A percentile compares a stretch with the other conserved stretches of the same genome.
These are phyloP conservation scores for Fregetta grallaria DNA, from an alignment of 2,113 vertebrate genomes.

Conservation along the genomic window DNA sequence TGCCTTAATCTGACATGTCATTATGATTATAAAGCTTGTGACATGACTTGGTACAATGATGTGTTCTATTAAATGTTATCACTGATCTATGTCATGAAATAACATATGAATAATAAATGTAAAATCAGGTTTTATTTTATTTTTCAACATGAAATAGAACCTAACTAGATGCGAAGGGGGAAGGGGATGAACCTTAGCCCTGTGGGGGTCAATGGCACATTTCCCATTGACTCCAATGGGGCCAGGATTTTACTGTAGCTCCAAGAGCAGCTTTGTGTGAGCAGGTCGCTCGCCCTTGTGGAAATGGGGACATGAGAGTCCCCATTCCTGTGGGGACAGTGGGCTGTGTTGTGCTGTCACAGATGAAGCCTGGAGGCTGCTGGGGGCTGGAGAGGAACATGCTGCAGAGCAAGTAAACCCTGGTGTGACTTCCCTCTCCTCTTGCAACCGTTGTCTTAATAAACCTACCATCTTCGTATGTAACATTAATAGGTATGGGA, in stretches of 20 bases:
- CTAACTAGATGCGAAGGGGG: neutral
- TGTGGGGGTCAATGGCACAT: fast-evolving
- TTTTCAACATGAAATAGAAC: neutral
- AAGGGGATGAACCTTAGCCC: neutral
- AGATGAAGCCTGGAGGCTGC: neutral
- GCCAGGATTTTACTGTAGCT: neutral
- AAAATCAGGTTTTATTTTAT: neutral
- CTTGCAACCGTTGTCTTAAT: neutral
- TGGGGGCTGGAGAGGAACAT: neutral
- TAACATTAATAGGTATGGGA: too few species aligned
- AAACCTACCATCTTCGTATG: neutral
- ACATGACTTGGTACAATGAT: neutral
- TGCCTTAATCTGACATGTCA: neutral
- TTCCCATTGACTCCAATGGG: neutral
- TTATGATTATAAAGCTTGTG: neutral
- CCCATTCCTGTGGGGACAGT: fast-evolving
- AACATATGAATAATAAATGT: neutral
- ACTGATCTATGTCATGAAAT: neutral
- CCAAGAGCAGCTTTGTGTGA: neutral
- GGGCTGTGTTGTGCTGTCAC: neutral
- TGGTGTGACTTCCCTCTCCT: neutral
- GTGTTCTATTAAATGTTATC: neutral
- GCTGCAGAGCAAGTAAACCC: neutral
- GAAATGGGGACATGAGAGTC: fast-evolving
- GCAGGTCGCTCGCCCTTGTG: too few species aligned